Evolutionary conservation across 2,888 invertebrate genomes (phyloP).

Genomic region (Apamea epomidion): DNA sequence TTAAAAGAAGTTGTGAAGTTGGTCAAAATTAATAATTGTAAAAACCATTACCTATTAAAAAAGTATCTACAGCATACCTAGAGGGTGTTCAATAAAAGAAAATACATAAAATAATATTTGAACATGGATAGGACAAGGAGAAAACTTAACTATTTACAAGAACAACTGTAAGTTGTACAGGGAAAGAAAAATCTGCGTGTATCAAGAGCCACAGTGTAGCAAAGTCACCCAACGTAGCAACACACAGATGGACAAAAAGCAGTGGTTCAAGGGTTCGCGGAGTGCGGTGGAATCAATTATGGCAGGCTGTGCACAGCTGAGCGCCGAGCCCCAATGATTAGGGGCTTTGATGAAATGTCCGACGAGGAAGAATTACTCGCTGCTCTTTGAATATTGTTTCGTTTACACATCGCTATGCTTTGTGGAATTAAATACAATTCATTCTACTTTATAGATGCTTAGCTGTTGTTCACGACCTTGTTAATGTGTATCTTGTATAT

Average conservation of each 20-base stretch:
- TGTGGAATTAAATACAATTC: not conserved
- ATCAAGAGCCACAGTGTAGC: not conserved
- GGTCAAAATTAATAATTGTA: not conserved
- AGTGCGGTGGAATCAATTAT: slow-evolving; percentile 63
- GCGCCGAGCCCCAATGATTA: slow-evolving; percentile 55
- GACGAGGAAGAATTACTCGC: slow-evolving; percentile 36
- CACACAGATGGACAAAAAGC: slow-evolving; percentile 53
- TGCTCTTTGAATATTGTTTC: slow-evolving; percentile 49
- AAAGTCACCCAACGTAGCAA: slow-evolving; percentile 1
- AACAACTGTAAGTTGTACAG: not conserved
- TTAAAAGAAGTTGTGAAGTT: not conserved
- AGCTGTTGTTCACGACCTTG: not conserved
- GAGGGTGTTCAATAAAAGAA: not conserved
- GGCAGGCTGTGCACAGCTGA: slow-evolving; percentile 63
- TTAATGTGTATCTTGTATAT: too few species aligned
- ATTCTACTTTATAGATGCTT: not conserved
- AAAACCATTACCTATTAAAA: not conserved
- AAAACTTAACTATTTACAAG: not conserved
- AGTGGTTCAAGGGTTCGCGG: slow-evolving; percentile 16
- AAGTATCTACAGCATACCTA: not conserved
- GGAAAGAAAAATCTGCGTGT: not conserved
- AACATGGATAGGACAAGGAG: not conserved
- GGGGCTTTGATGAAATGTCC: slow-evolving; percentile 52
- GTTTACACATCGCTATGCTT: slow-evolving; percentile 13
- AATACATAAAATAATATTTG: not conserved